Evolutionary conservation across 2,888 invertebrate species (phyloP), one percentile per base, ranked within the genome.

Genomic region (Himalopsyche tibetana): DNA sequence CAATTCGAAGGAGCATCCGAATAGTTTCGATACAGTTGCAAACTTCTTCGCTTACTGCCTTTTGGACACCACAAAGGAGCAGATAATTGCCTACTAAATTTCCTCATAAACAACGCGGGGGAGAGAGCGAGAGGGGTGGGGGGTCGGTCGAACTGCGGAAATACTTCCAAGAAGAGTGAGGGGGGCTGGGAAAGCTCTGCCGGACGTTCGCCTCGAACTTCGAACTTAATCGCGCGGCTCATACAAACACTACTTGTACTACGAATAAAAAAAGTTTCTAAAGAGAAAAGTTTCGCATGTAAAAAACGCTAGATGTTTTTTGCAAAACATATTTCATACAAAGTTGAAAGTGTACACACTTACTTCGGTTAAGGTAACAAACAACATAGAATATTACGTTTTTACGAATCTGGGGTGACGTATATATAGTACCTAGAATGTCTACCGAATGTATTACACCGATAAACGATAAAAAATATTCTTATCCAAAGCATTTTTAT

Each of bases 31-130:
- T 74, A 74, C 15, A 74, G 74, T 74, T 74, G 36, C 38, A 36
- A 74, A 74, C 74, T 74, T 74, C 38, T 36, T 74, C 74, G 74
- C 74, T 74, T 74, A 12, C 36, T 74, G 74, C 28, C 74, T 74
- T 74, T 69, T 36, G 69, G 69, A 69, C 55, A 45, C 85, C 85
- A 83, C 86, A 86, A 86, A 83, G 81, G 86, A 84, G 40, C 83
- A 86, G 86, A 86, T 86, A 86, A 86, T 86, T 86, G 86, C 86
- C 86, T 83, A 83, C 80, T 86, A 83, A 85, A 85, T 85, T 85
- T 85, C 80, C 85, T 55, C 82, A 82, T 83, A 85, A 85, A 85
- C 83, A 85, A 82, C 74, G 74, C 12, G 74, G 74, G 19, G 51
- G 51, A 51, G 51, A 15, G 51, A 51, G 36, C 55, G 36, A 12